phyloP scores from a whole-genome alignment of 1,140 invertebrate genomes.

The Archivesica marissinica region DNA sequence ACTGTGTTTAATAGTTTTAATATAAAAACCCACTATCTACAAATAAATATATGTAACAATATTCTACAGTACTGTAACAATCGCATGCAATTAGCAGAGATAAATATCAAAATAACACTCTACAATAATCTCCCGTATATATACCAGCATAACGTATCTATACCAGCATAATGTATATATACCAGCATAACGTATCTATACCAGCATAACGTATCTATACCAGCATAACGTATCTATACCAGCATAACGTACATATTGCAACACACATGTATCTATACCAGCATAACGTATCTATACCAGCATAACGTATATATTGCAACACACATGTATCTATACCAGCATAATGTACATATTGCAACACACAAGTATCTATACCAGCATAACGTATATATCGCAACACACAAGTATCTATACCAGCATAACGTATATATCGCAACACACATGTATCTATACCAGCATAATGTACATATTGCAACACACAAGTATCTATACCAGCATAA shows the following conservation, averaged over 20 bases:
- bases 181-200: conserved; percentile 11
- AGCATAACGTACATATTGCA: no score
- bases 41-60: conserved; percentile 56
- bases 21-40: conserved; percentile 35
- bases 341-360: conserved; percentile 9
- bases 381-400: conserved; percentile 20
- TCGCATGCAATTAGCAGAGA: conserved; percentile 44
- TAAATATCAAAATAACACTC: conserved; percentile 19
- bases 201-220: neutral
- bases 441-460: conserved; percentile 12
- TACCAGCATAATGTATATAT: no score
- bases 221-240: conserved; percentile 10
- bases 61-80: conserved; percentile 28
- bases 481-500: conserved; percentile 15
- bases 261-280: conserved; percentile 1
- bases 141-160: conserved; percentile 14
- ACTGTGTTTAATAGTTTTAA: no score
- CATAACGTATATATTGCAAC: no score
- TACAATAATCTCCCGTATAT: conserved; percentile 16
- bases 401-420: conserved; percentile 8
- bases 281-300: conserved; percentile 15
- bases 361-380: conserved; percentile 3
- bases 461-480: neutral
- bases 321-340: conserved; percentile 3
- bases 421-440: conserved; percentile 3